phyloP scores from a whole-genome alignment of 2,888 invertebrate genomes.

The Cylloceria caligata region DNA sequence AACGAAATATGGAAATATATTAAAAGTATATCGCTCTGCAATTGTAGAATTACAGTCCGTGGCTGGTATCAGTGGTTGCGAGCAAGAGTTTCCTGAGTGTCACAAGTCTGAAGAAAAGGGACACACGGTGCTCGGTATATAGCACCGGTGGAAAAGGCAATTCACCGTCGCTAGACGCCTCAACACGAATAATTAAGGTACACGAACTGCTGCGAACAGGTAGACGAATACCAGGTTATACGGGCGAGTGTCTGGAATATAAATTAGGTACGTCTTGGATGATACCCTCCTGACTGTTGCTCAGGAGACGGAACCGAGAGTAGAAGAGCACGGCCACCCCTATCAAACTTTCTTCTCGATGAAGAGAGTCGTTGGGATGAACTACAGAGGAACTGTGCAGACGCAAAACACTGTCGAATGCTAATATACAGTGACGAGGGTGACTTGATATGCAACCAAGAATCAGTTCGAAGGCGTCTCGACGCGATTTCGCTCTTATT shows the following conservation, averaged over 20 bases:
- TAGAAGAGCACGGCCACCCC: slow-evolving; percentile 36
- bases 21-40: background rate
- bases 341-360: slow-evolving; percentile 61
- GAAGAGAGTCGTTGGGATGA: slow-evolving; percentile 53
- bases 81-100: slow-evolving; percentile 11
- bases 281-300: slow-evolving; percentile 49
- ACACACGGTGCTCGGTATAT: slow-evolving; percentile 22
- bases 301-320: slow-evolving; percentile 49
- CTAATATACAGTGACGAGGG: slow-evolving; percentile 56
- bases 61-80: slow-evolving; percentile 27
- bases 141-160: slow-evolving; percentile 35
- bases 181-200: slow-evolving; percentile 76
- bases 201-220: slow-evolving; percentile 69
- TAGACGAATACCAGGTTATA: slow-evolving; percentile 70
- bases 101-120: slow-evolving; percentile 29
- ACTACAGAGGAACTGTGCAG: slow-evolving; percentile 43
- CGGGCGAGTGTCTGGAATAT: slow-evolving; percentile 76
- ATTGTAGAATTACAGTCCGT: slow-evolving; percentile 17
- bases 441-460: slow-evolving; percentile 58
- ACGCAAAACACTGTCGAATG: slow-evolving; percentile 65
- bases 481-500: background rate
- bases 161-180: slow-evolving; percentile 56
- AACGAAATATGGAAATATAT: background rate
- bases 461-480: slow-evolving; percentile 26
- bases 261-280: slow-evolving; percentile 74